These are phyloP conservation scores for Coelinius sp. DNA, from an alignment of 2,888 invertebrate genomes.

Conservation along the genomic window DNA sequence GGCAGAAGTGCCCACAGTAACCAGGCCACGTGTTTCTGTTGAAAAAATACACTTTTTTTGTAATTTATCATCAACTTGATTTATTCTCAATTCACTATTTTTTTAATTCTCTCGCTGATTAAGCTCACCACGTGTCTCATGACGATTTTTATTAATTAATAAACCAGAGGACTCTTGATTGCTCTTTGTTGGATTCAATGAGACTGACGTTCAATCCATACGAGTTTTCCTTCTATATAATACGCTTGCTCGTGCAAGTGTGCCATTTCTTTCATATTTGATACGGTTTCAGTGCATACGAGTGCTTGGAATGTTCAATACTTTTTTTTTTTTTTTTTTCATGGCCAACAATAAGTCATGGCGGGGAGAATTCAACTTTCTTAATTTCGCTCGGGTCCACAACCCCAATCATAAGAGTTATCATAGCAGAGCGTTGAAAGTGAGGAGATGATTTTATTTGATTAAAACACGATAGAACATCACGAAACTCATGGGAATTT, in stretches of 20 bases:
- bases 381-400: slow-evolving; percentile 42
- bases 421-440: slow-evolving; percentile 46
- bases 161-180: slow-evolving; percentile 3
- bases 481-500: background rate
- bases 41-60: slow-evolving; percentile 29
- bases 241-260: slow-evolving; percentile 44
- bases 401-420: slow-evolving; percentile 41
- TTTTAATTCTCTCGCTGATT: background rate
- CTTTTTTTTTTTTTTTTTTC: slow-evolving; percentile 33
- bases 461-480: slow-evolving; percentile 34
- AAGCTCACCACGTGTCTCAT: slow-evolving; percentile 62
- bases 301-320: slow-evolving; percentile 18
- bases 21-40: slow-evolving; percentile 36
- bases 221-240: slow-evolving; percentile 59
- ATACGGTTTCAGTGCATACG: slow-evolving; percentile 31
- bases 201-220: slow-evolving; percentile 52
- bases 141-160: slow-evolving; percentile 42
- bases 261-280: slow-evolving; percentile 32
- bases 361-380: slow-evolving; percentile 31
- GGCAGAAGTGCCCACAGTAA: background rate
- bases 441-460: slow-evolving; percentile 39
- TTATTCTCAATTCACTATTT: background rate
- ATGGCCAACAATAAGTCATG: background rate
- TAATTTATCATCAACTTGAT: background rate
- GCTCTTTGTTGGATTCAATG: slow-evolving; percentile 12